Conservation (phyloP, 2,888 invertebrate species). For the Osedax fenrisi region DNA sequence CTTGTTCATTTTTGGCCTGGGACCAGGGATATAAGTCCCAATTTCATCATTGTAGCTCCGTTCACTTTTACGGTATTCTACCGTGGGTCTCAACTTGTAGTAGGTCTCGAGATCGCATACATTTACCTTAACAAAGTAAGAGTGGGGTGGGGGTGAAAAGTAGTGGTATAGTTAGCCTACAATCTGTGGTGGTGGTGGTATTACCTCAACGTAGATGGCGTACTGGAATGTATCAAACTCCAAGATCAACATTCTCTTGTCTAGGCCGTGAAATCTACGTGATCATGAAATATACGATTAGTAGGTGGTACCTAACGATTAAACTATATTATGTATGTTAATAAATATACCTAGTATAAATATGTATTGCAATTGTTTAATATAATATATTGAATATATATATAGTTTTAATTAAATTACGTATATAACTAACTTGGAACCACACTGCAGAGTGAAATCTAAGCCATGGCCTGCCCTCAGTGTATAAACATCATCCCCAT, state of each 20-base stretch:
- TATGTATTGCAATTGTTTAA: no score
- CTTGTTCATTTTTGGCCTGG: neutral
- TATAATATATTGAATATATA: no score
- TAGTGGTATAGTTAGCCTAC: no score
- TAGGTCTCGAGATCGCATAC: constrained; percentile 27
- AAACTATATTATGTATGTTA: no score
- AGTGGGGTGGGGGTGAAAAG: no score
- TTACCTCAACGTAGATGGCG: neutral
- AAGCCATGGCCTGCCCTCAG: neutral
- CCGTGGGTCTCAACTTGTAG: neutral
- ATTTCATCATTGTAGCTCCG: neutral
- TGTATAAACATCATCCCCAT: neutral
- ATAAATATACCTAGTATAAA: no score
- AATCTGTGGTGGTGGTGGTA: no score
- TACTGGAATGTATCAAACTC: constrained; percentile 40
- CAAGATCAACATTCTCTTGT: constrained; percentile 39
- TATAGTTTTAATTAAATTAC: neutral
- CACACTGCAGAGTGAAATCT: neutral
- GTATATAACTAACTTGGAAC: neutral
- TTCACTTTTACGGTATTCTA: neutral
- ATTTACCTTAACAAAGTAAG: constrained; percentile 37
- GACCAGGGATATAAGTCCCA: neutral
- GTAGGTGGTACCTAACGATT: no score
- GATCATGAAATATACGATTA: no score
- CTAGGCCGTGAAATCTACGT: constrained; percentile 40